phyloP scores from a whole-genome alignment of 2,888 invertebrate species.

The Aphodius sticticus region DNA sequence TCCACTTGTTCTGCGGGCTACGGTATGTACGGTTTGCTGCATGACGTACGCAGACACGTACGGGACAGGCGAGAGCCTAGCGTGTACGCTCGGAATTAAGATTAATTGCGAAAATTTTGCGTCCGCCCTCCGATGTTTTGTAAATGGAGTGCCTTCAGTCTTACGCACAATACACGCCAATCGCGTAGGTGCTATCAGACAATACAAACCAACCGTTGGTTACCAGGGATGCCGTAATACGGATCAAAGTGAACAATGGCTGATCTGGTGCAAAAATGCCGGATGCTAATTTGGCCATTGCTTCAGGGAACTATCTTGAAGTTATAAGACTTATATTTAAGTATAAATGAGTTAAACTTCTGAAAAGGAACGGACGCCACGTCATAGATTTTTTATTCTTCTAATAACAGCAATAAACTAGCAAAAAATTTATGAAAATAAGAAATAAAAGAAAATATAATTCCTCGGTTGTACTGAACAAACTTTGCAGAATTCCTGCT shows the following conservation, averaged over 20 bases:
- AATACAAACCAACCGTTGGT: background rate
- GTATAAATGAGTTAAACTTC: no score
- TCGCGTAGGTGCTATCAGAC: background rate
- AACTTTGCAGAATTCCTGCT: no score
- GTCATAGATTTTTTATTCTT: no score
- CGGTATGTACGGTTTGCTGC: background rate
- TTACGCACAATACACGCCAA: conserved; percentile 6
- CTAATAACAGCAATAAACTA: no score
- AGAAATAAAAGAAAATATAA: no score
- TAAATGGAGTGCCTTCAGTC: conserved; percentile 25
- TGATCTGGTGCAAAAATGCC: background rate
- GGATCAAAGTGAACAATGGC: background rate
- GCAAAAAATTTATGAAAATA: no score
- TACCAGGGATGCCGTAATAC: background rate
- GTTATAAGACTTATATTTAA: no score
- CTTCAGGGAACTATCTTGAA: background rate
- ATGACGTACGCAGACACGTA: conserved; percentile 19
- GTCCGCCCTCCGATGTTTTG: conserved; percentile 29
- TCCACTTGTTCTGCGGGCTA: conserved; percentile 49
- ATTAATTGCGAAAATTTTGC: conserved; percentile 43
- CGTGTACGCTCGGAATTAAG: conserved; percentile 44
- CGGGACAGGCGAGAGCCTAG: conserved; percentile 17
- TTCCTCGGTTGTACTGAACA: no score
- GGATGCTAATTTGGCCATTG: background rate
- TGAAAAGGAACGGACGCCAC: no score